Percentiles rank a stretch among this genome's conserved stretches.
Evolutionary conservation across 2,797 vertebrate species (phyloP).

Genomic region (Acanthurus tractus): DNA sequence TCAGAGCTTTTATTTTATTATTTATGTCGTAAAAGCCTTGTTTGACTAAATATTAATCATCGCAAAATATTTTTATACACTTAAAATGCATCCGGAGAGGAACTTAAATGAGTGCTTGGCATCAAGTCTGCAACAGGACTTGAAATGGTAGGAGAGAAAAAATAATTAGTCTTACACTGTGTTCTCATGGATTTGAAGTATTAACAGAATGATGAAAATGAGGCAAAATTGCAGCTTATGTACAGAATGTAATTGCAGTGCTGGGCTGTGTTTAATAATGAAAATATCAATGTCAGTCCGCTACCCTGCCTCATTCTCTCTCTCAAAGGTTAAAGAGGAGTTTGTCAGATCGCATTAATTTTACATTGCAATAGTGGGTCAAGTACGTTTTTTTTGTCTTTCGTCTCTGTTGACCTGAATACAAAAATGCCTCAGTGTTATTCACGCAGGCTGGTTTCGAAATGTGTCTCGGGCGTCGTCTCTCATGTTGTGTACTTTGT

Average conservation of each 20-base stretch:
- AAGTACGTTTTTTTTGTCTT: neutral
- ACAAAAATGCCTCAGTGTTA: constrained; percentile 1
- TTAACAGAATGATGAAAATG: neutral
- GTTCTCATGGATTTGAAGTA: neutral
- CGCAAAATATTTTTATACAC: too few species aligned
- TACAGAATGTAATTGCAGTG: neutral
- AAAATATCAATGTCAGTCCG: neutral
- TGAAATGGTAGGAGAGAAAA: neutral
- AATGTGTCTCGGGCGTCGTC: neutral
- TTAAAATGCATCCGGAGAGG: too few species aligned
- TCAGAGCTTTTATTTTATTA: too few species aligned
- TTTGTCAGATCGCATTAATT: neutral
- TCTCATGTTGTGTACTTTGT: constrained; percentile 10
- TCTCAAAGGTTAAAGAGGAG: neutral
- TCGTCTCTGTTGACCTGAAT: constrained; percentile 13
- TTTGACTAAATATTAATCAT: too few species aligned
- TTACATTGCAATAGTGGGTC: constrained; percentile 8
- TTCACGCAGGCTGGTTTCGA: constrained; percentile 12
- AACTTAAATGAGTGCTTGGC: neutral
- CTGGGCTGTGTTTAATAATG: neutral
- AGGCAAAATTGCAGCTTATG: too few species aligned
- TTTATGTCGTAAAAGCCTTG: too few species aligned
- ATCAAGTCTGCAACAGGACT: neutral
- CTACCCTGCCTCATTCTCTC: neutral
- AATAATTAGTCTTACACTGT: neutral